These are phyloP conservation scores for Parnassius apollo DNA, from an alignment of 2,888 invertebrate genomes.

Conservation along the genomic window DNA sequence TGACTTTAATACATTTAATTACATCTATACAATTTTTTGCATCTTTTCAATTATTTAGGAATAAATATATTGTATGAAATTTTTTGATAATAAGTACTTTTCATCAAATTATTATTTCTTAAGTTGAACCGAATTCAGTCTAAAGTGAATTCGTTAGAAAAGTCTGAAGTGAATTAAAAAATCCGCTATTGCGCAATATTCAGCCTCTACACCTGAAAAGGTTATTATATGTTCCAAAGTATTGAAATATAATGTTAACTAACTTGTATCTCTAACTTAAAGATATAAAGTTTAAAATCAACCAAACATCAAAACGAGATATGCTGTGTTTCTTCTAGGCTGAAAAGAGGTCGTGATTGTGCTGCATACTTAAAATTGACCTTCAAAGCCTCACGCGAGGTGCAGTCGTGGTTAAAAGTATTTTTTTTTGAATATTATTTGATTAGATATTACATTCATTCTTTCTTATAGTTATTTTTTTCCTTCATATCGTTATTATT, in stretches of 20 bases:
- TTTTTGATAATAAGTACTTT: too few relatives aligned
- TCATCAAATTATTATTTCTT: too few relatives aligned
- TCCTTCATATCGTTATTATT: too few relatives aligned
- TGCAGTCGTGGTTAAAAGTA: slow-evolving; percentile 44
- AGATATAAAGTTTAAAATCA: slow-evolving; percentile 24
- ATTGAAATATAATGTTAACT: background rate
- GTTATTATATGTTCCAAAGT: slow-evolving; percentile 5
- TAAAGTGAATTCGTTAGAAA: too few relatives aligned
- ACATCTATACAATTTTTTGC: too few relatives aligned
- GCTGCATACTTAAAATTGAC: slow-evolving; percentile 68
- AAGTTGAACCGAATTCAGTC: too few relatives aligned
- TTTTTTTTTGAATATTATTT: background rate
- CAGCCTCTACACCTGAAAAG: slow-evolving; percentile 15
- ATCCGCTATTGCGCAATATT: slow-evolving; percentile 13
- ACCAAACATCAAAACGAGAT: slow-evolving; percentile 25
- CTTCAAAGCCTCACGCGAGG: slow-evolving; percentile 67
- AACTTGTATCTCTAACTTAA: background rate
- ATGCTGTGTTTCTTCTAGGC: slow-evolving; percentile 34
- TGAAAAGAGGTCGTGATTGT: slow-evolving; percentile 57
- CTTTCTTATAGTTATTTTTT: too few relatives aligned
- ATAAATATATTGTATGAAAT: too few relatives aligned
- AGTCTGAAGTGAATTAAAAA: slow-evolving; percentile 12
- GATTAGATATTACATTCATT: too few relatives aligned
- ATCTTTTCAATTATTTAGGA: too few relatives aligned
- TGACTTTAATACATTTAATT: too few relatives aligned